A percentile compares a stretch with the other conserved stretches of the same genome.
Conservation (phyloP, 2,113 vertebrate species). For the Phyllopteryx taeniolatus region DNA sequence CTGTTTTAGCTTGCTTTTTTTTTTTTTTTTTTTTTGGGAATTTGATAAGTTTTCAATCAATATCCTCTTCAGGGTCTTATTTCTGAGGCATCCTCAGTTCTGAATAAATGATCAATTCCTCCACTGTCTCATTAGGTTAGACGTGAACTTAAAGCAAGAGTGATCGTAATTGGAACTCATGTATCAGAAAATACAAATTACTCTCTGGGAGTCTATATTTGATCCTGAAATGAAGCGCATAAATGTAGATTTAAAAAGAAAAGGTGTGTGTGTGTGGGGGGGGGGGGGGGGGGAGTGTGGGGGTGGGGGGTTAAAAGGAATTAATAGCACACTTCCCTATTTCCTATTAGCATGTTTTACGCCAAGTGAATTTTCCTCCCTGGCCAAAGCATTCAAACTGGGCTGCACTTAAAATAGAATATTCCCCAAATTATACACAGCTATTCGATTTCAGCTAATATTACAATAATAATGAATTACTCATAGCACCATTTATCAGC, state of each 20-base stretch:
- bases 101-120: not conserved
- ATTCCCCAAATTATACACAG: constrained; percentile 56
- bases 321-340: constrained; percentile 23
- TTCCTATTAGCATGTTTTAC: constrained; percentile 50
- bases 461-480: constrained; percentile 74
- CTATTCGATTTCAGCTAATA: constrained; percentile 65
- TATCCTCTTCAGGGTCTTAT: constrained; percentile 64
- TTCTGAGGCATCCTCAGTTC: constrained; percentile 38
- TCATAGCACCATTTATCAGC: constrained; percentile 69
- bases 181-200: not conserved
- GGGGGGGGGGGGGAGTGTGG: not conserved
- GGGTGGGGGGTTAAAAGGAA: constrained; percentile 5
- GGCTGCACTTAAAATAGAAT: constrained; percentile 55
- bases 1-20: constrained; percentile 33
- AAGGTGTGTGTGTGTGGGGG: not conserved
- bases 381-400: constrained; percentile 22
- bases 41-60: constrained; percentile 71
- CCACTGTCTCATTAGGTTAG: not conserved
- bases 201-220: constrained; percentile 1
- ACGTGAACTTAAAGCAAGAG: not conserved
- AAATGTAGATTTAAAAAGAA: constrained; percentile 9
- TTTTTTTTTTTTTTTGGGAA: constrained; percentile 24
- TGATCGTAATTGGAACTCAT: not conserved
- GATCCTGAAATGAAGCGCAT: constrained; percentile 9
- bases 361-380: constrained; percentile 30